A percentile compares a stretch with the other conserved stretches of the same genome.
These are phyloP conservation scores for Sinella curviseta DNA, from an alignment of 1,140 invertebrate species.

Conservation along the genomic window DNA sequence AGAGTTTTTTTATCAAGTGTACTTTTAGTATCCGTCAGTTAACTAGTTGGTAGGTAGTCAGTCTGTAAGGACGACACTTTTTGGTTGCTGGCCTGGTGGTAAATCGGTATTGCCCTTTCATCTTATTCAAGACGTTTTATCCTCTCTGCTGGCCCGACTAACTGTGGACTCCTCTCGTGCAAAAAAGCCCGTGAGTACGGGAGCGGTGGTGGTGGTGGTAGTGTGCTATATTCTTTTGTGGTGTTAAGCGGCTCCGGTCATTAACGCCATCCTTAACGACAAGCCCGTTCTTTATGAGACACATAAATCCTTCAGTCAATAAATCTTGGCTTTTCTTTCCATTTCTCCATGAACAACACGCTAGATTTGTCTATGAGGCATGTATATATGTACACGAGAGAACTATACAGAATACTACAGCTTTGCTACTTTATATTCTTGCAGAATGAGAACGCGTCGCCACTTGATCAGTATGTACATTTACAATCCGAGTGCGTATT, in stretches of 20 bases:
- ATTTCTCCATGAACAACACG: constrained; percentile 20
- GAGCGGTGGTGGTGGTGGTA: too few relatives aligned
- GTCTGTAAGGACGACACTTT: background rate
- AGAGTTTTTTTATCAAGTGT: background rate
- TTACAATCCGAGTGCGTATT: constrained; percentile 5
- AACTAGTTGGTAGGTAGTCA: background rate
- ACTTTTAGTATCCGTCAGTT: background rate
- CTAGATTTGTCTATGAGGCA: too few relatives aligned
- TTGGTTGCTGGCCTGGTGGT: constrained; percentile 12
- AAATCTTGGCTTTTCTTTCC: constrained; percentile 40
- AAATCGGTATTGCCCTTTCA: constrained; percentile 41
- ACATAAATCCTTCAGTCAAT: constrained; percentile 39
- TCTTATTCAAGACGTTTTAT: background rate
- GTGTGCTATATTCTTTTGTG: constrained; percentile 12
- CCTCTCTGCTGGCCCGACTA: background rate
- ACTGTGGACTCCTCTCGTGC: too few relatives aligned
- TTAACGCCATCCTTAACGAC: constrained; percentile 48
- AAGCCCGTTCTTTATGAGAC: constrained; percentile 42
- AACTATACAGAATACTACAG: too few relatives aligned
- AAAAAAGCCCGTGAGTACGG: too few relatives aligned
- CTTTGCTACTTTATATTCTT: background rate
- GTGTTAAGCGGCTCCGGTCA: constrained; percentile 46
- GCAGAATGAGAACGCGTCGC: background rate
- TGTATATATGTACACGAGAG: too few relatives aligned
- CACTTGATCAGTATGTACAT: constrained; percentile 6